Evolutionary conservation across 2,113 vertebrate species (phyloP).

Genomic region (Globicephala melas): DNA sequence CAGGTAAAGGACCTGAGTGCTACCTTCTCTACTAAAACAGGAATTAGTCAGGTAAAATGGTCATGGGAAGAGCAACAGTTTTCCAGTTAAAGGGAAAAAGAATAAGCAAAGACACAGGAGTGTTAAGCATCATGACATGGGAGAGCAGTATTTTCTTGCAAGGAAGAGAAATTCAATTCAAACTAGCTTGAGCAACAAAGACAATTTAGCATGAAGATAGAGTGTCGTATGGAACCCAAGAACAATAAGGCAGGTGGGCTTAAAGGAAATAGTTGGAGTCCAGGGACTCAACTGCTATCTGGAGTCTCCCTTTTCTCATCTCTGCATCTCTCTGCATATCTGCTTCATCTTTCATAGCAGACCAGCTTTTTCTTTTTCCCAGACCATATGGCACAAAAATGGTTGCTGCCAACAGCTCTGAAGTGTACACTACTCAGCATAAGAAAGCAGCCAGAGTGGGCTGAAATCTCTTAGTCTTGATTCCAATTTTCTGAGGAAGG

Average conservation of each 20-base stretch:
- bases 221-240: not conserved
- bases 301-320: not conserved
- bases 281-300: not conserved
- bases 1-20: not conserved
- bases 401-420: constrained; percentile 16
- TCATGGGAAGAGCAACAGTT: not conserved
- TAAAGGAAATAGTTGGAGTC: not conserved
- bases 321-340: not conserved
- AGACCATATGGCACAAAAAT: constrained; percentile 45
- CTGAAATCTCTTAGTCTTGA: constrained; percentile 8
- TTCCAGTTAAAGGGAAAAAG: not conserved
- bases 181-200: not conserved
- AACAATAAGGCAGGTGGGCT: not conserved
- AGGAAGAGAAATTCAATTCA: not conserved
- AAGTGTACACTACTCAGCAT: constrained; percentile 18
- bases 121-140: not conserved
- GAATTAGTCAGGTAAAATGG: constrained; percentile 15
- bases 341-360: constrained; percentile 23
- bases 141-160: not conserved
- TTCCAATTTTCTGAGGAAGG: constrained; percentile 13
- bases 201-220: not conserved
- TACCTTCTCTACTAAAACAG: not conserved
- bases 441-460: not conserved
- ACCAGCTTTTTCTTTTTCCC: constrained; percentile 20
- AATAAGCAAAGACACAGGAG: not conserved